Evolutionary conservation across 1,140 invertebrate species (phyloP).

Genomic region (Bombyx mori): DNA sequence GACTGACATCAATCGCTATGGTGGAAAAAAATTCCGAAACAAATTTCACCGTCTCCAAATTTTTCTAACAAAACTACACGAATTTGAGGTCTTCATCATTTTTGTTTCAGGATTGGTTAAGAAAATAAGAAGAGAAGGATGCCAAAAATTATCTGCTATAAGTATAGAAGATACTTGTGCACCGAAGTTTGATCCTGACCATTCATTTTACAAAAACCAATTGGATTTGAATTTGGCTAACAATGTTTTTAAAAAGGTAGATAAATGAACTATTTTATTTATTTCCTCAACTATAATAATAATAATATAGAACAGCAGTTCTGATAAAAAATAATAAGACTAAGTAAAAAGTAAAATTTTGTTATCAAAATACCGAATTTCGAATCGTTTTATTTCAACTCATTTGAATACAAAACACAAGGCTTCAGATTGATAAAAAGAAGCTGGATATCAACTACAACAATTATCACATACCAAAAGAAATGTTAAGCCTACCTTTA

Average conservation of each 20-base stretch:
- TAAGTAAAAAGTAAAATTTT: too few relatives aligned
- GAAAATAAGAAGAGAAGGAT: conserved; percentile 12
- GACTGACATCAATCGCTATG: too few relatives aligned
- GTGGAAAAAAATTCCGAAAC: too few relatives aligned
- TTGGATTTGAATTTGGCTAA: conserved; percentile 20
- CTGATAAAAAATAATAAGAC: too few relatives aligned
- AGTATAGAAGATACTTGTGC: conserved; percentile 20
- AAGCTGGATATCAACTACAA: too few relatives aligned
- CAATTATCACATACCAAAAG: too few relatives aligned
- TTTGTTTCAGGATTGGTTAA: conserved; percentile 18
- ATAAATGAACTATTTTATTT: background rate
- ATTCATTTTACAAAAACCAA: conserved; percentile 18
- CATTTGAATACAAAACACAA: background rate
- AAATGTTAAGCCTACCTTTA: too few relatives aligned
- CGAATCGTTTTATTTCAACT: background rate
- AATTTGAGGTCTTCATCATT: background rate
- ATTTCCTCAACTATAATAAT: background rate
- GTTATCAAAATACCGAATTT: background rate
- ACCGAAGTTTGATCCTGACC: conserved; percentile 15
- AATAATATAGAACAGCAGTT: too few relatives aligned
- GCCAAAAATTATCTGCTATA: conserved; percentile 14
- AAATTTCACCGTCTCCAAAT: too few relatives aligned
- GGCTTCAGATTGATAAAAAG: too few relatives aligned
- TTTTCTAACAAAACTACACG: too few relatives aligned
- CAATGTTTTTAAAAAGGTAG: conserved; percentile 24